phyloP scores from a whole-genome alignment of 2,797 vertebrate species.

The Siniperca scherzeri region DNA sequence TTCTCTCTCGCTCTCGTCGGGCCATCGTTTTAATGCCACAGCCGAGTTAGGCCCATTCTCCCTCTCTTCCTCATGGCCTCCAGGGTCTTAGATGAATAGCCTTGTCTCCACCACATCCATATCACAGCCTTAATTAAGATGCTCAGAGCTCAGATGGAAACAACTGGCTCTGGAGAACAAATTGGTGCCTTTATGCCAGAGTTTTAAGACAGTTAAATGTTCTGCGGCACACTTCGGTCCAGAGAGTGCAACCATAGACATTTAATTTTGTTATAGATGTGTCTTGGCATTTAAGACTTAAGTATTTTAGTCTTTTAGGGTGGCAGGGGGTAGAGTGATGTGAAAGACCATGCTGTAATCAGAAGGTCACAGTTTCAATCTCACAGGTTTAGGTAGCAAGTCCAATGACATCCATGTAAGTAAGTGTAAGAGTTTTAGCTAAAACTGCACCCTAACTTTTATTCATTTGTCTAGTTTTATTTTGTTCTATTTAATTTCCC shows the following conservation, averaged over 20 bases:
- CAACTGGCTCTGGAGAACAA: slow-evolving; percentile 62
- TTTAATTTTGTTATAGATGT: slow-evolving; percentile 27
- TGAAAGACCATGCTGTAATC: slow-evolving; percentile 23
- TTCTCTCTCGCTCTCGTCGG: slow-evolving; percentile 45
- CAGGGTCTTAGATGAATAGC: slow-evolving; percentile 80
- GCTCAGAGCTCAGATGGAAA: slow-evolving; percentile 61
- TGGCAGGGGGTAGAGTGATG: slow-evolving; percentile 10
- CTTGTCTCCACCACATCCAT: slow-evolving; percentile 80
- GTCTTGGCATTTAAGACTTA: slow-evolving; percentile 23
- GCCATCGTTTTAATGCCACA: slow-evolving; percentile 72
- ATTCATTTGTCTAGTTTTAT: slow-evolving; percentile 12
- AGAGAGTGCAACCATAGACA: slow-evolving; percentile 16
- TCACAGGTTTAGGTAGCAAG: slow-evolving; percentile 11
- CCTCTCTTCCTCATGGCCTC: slow-evolving; percentile 63
- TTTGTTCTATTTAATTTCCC: neutral
- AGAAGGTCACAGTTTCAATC: slow-evolving; percentile 33
- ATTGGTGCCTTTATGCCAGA: slow-evolving; percentile 43
- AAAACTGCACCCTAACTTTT: neutral
- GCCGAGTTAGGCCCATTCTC: slow-evolving; percentile 62
- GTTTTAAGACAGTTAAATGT: slow-evolving; percentile 48
- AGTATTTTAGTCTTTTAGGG: neutral
- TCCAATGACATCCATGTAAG: neutral
- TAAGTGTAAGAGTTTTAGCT: neutral
- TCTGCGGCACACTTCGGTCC: slow-evolving; percentile 36
- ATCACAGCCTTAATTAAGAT: slow-evolving; percentile 83